A percentile compares a stretch with the other conserved stretches of the same genome.
These are phyloP conservation scores for Chloroceryle amazona DNA, from an alignment of 2,797 vertebrate species.

Conservation along the genomic window DNA sequence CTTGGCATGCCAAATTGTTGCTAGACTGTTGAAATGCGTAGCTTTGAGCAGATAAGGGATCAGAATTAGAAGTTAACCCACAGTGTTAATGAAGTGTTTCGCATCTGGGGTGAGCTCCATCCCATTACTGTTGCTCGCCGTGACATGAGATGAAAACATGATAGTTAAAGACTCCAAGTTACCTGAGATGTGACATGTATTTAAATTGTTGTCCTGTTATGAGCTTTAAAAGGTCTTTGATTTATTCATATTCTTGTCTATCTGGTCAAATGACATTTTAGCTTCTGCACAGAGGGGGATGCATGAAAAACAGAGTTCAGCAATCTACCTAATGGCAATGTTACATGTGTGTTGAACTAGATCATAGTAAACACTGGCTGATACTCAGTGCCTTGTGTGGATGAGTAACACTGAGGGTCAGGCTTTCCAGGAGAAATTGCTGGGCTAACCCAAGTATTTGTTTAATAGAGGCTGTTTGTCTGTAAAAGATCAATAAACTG, in stretches of 20 bases:
- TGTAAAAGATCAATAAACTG: slow-evolving; percentile 61
- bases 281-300: not conserved
- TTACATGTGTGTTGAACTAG: not conserved
- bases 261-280: not conserved
- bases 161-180: not conserved
- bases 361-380: not conserved
- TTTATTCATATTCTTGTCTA: not conserved
- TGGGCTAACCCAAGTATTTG: slow-evolving; percentile 29
- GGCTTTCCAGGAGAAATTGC: slow-evolving; percentile 31
- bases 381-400: not conserved
- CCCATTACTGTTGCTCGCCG: not conserved
- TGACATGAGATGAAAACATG: not conserved
- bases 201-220: not conserved
- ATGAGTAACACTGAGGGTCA: not conserved
- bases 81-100: not conserved
- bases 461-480: slow-evolving; percentile 44
- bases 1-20: not conserved
- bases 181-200: not conserved
- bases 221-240: not conserved
- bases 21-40: not conserved
- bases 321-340: not conserved
- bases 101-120: not conserved
- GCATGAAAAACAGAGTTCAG: not conserved
- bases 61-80: not conserved
- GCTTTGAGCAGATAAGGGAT: not conserved